Base-by-base conservation (phyloP, 2,113 vertebrate genomes). In the Megaceryle torquata region DNA sequence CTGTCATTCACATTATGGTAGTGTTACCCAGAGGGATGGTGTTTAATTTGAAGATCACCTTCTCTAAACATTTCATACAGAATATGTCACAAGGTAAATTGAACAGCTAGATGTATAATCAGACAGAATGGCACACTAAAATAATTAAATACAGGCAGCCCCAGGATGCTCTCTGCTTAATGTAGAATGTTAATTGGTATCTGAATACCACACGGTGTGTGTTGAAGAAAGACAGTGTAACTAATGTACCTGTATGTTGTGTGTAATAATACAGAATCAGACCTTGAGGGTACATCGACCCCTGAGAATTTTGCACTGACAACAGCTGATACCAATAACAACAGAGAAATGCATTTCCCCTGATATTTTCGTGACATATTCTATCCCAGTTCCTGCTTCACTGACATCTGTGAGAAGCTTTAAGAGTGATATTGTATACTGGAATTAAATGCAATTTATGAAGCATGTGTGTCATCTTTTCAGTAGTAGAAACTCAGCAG, bases 281-380 rank as follows among this genome's bases (percentile, higher is more conserved):
- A 95, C 86, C 92, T 97, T 94, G 77, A 96, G 91, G 93, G 88
- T 94, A 96, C 86, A 94, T 72, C 77, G 43, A 89, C 92, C 95
- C 95, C 46, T 89, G 96, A 95, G 96, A 81, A 91, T 97, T 96
- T 85, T 70, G 69, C 63, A n/a, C 86, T 93, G 92, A 77, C 59
- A 87, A 86, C 96, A 97, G 93, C 96, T 97, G 96, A 97, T 95
- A 97, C 83, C 88, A 91, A 95, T 92, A 96, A 82, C 75, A 91
- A 91, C 70, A 46, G 80, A 94, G 50, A 79, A 94, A 87, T 31
- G 6, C 57, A 71, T 97, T 87, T 92, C 92, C 95, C 93, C 74
- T 91, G 95, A 59, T 94, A 59, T 72, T 94, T 91, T 92, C 83
- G 86, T 87, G 83, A 91, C 86, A 60, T 96, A 91, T 69, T 96